Evolutionary conservation across 2,888 invertebrate species (phyloP), one percentile per base, ranked within the genome.

Genomic region (Idaea straminata): DNA sequence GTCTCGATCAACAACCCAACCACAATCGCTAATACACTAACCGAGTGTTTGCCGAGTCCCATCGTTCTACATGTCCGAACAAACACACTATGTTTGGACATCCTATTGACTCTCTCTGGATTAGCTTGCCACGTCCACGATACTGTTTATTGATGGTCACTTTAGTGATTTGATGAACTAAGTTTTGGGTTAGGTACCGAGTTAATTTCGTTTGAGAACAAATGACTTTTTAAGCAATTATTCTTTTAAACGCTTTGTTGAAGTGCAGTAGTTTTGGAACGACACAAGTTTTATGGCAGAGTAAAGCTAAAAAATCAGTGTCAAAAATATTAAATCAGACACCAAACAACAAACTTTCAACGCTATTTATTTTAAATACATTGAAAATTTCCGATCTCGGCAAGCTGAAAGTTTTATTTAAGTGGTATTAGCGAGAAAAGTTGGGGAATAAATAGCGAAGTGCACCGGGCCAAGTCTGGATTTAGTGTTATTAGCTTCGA

Each of bases 351-450:
- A 5, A 47, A 47, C 47, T 47, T 47, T 47, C 13, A 47, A 47
- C 47, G 2, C 47, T 47, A 10, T 47, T 47, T 36, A 47, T 47
- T 13, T 47, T 47, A 13, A 47, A 47, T 47, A 13, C 47, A 47
- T 47, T 47, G 47, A 47, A 47, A 47, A 47, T 47, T 47, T 47
- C 47, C 47, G 47, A 47, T 47, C 47, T 47, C 47, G 13, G 47
- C 47, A 4, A 47, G 47, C 47, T 47, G 47, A 47, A 47, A 47
- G 47, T 47, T 47, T 47, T 47, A 47, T 47, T 57, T 65, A 67
- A 69, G 67, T 69, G 64, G 69, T 64, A 67, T 69, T 67, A 69
- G 66, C 64, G 66, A 66, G 70, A 68, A 70, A 70, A 70, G 68
- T 70, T 68, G 65, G 61, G 60, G 62, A 69, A 69, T 70, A 70